Conservation (phyloP, 1,140 invertebrate genomes). For the Tyrophagus putrescentiae region DNA sequence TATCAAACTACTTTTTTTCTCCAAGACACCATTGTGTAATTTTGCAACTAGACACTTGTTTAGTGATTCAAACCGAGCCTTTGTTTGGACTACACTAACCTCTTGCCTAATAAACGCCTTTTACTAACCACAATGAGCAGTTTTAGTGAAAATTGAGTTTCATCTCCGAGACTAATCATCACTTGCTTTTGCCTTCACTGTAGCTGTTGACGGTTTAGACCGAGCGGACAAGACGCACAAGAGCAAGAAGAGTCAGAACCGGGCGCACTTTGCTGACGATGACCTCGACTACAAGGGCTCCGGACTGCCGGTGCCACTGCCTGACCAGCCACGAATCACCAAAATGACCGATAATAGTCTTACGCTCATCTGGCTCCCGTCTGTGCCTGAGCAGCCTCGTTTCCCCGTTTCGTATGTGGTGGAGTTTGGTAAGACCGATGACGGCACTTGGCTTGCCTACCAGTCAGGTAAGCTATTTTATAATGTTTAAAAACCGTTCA, state of each 20-base stretch:
- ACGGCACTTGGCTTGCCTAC: constrained; percentile 71
- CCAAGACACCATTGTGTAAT: no score
- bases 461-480: constrained; percentile 41
- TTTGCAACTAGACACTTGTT: no score
- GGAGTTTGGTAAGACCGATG: constrained; percentile 75
- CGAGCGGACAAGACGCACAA: neutral
- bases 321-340: constrained; percentile 71
- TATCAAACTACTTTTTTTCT: no score
- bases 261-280: neutral
- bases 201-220: constrained; percentile 6
- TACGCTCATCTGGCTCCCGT: constrained; percentile 78
- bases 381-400: constrained; percentile 57
- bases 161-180: no score
- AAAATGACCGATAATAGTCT: constrained; percentile 67
- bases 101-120: no score
- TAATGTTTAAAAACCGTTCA: constrained; percentile 7
- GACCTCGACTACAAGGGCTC: neutral
- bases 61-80: no score
- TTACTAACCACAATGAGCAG: no score
- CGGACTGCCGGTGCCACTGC: constrained; percentile 58
- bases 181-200: neutral
- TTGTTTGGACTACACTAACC: no score
- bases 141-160: no score
- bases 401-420: constrained; percentile 80
- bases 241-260: neutral